Percentiles rank a stretch among this genome's conserved stretches.
Evolutionary conservation across 1,140 invertebrate genomes (phyloP).

Genomic region (Brachionus rubens): DNA sequence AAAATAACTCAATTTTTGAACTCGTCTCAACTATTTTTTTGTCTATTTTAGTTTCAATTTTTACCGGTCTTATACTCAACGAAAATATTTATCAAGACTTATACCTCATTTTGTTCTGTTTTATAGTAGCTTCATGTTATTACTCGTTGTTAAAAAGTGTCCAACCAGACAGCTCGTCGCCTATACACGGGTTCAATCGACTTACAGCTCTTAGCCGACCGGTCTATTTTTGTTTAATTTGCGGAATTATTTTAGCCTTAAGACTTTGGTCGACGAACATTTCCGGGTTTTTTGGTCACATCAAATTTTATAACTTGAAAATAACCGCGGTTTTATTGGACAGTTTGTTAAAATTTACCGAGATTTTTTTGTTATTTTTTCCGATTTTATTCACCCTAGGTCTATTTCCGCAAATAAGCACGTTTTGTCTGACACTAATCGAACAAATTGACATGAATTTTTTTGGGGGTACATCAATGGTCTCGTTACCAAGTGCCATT

Average conservation of each 20-base stretch:
- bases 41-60: slow-evolving; percentile 76
- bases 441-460: slow-evolving; percentile 95
- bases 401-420: slow-evolving; percentile 92
- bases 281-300: slow-evolving; percentile 63
- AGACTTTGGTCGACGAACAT: background rate
- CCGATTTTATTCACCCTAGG: slow-evolving; percentile 88
- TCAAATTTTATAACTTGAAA: slow-evolving; percentile 49
- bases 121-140: slow-evolving; percentile 91
- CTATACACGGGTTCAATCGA: slow-evolving; percentile 94
- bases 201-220: slow-evolving; percentile 86
- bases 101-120: slow-evolving; percentile 88
- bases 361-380: slow-evolving; percentile 68
- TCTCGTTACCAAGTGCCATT: slow-evolving; percentile 77
- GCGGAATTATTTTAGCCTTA: slow-evolving; percentile 67
- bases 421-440: slow-evolving; percentile 86
- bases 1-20: slow-evolving; percentile 47
- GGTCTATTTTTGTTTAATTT: slow-evolving; percentile 88
- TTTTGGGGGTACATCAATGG: slow-evolving; percentile 90
- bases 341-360: background rate
- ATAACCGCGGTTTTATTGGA: background rate
- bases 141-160: slow-evolving; percentile 97
- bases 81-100: slow-evolving; percentile 84
- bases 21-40: slow-evolving; percentile 57
- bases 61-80: slow-evolving; percentile 79
- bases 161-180: slow-evolving; percentile 94